Evolutionary conservation across 2,113 vertebrate species (phyloP).

Genomic region (Halichoerus grypus): DNA sequence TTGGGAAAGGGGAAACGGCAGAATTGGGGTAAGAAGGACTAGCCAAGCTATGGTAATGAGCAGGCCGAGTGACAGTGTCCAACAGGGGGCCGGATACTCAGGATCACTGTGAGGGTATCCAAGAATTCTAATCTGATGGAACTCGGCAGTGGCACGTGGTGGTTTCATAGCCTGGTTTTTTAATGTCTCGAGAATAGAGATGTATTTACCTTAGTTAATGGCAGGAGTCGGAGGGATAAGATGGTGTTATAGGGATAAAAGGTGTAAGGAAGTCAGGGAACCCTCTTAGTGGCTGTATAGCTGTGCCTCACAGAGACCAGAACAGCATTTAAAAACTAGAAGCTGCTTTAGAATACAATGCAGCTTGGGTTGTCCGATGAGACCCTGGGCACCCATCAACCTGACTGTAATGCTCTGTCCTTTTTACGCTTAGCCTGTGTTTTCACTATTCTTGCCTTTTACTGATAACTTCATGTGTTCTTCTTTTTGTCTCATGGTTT

Average conservation of each 20-base stretch:
- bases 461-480: neutral
- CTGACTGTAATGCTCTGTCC: neutral
- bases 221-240: neutral
- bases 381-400: neutral
- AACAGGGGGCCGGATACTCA: neutral
- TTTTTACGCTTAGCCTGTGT: neutral
- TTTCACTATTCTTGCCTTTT: neutral
- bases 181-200: slow-evolving; percentile 4
- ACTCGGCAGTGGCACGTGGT: neutral
- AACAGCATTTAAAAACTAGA: neutral
- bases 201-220: slow-evolving; percentile 5
- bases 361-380: neutral
- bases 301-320: neutral
- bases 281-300: neutral
- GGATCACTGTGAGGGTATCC: neutral
- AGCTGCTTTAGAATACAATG: neutral
- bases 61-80: neutral
- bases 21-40: neutral
- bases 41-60: neutral
- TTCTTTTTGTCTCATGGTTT: neutral
- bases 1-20: neutral
- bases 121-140: slow-evolving; percentile 32
- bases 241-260: neutral
- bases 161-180: neutral
- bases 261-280: neutral